These are phyloP conservation scores for Copidosoma aretas DNA, from an alignment of 2,888 invertebrate species.

Conservation along the genomic window DNA sequence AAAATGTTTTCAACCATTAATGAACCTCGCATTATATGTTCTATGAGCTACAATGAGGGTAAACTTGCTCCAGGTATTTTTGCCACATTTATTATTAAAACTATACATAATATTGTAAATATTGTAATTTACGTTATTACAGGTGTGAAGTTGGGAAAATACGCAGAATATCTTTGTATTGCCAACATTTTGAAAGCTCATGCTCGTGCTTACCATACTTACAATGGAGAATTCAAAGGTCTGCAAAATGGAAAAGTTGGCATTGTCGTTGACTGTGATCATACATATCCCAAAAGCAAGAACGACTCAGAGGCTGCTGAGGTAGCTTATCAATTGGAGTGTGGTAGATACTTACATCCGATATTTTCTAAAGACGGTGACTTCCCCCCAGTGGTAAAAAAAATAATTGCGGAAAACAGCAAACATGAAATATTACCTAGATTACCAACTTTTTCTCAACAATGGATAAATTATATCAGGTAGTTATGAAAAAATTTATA, in stretches of 20 bases:
- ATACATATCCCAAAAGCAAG: slow-evolving; percentile 29
- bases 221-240: slow-evolving; percentile 67
- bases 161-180: slow-evolving; percentile 68
- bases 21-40: slow-evolving; percentile 71
- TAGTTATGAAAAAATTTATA: no score
- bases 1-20: slow-evolving; percentile 79
- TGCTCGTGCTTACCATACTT: slow-evolving; percentile 71
- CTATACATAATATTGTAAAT: not conserved
- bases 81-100: not conserved
- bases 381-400: slow-evolving; percentile 62
- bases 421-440: slow-evolving; percentile 56
- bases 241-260: slow-evolving; percentile 64
- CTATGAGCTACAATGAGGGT: slow-evolving; percentile 63
- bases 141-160: slow-evolving; percentile 60
- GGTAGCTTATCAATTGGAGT: slow-evolving; percentile 55
- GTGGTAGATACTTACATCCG: slow-evolving; percentile 63
- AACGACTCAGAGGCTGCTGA: slow-evolving; percentile 26
- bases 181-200: slow-evolving; percentile 78
- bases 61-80: slow-evolving; percentile 11
- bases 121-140: not conserved
- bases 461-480: slow-evolving; percentile 64
- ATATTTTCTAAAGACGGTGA: slow-evolving; percentile 62
- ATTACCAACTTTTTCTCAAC: slow-evolving; percentile 61
- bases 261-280: slow-evolving; percentile 26
- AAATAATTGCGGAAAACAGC: slow-evolving; percentile 60